Evolutionary conservation across 2,888 invertebrate species (phyloP).

Genomic region (Thymelicus sylvestris): DNA sequence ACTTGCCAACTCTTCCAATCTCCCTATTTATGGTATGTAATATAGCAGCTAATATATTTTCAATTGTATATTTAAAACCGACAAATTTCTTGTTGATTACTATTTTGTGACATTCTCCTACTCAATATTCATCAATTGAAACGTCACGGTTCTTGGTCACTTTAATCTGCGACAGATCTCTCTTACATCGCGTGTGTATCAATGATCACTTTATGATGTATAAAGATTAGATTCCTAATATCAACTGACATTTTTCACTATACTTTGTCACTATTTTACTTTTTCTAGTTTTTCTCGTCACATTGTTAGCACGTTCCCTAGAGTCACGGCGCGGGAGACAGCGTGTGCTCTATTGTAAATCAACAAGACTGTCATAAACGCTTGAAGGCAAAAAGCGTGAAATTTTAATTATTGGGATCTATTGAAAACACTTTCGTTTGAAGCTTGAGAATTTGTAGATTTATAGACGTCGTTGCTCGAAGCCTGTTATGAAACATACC

Average conservation of each 20-base stretch:
- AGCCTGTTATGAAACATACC: not conserved
- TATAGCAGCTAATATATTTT: too few relatives aligned
- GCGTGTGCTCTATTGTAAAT: conserved; percentile 31
- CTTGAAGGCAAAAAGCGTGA: conserved; percentile 23
- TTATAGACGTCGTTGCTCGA: not conserved
- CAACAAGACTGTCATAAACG: conserved; percentile 22
- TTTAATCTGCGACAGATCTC: conserved; percentile 26
- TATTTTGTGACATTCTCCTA: not conserved
- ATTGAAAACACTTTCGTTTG: conserved; percentile 34
- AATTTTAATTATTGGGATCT: conserved; percentile 19
- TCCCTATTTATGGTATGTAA: too few relatives aligned
- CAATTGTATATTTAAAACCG: too few relatives aligned
- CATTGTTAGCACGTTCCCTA: conserved; percentile 12
- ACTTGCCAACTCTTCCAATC: too few relatives aligned
- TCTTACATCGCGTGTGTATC: conserved; percentile 25
- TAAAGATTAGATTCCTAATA: conserved; percentile 26
- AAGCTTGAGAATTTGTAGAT: conserved; percentile 13
- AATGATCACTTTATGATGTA: conserved; percentile 13
- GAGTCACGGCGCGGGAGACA: conserved; percentile 4
- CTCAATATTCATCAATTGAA: not conserved
- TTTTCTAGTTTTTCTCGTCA: not conserved
- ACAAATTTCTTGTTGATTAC: not conserved
- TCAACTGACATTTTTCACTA: conserved; percentile 15
- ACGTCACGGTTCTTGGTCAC: conserved; percentile 13
- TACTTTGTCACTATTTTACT: conserved; percentile 6